phyloP scores from a whole-genome alignment of 2,113 vertebrate species.

The Picathartes gymnocephalus region DNA sequence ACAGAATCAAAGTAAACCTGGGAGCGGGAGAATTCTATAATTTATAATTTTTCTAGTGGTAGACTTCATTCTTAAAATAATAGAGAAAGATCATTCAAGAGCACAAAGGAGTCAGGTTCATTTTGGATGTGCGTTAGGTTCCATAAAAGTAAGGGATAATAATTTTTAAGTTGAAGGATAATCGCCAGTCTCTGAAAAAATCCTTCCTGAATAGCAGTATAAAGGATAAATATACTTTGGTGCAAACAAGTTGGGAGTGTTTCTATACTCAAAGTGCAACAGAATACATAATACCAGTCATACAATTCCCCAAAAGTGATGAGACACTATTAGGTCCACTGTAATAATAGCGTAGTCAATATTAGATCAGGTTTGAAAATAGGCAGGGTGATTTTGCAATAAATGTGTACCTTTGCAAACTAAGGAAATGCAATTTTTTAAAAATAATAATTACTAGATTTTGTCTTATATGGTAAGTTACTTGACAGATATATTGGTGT shows the following conservation, averaged over 20 bases:
- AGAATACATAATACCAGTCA: neutral
- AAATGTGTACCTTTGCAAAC: neutral
- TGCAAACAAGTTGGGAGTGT: neutral
- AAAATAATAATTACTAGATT: neutral
- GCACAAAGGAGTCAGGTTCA: constrained; percentile 15
- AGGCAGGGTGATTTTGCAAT: neutral
- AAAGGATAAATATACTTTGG: neutral
- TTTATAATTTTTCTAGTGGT: constrained; percentile 12
- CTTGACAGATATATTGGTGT: neutral
- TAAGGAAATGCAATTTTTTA: neutral
- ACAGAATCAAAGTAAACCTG: constrained; percentile 32
- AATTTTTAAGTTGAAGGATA: constrained; percentile 29
- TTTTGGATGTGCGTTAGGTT: neutral
- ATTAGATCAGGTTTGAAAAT: neutral
- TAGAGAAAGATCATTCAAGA: constrained; percentile 15
- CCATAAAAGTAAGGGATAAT: neutral
- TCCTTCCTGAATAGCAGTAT: neutral
- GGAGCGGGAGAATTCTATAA: neutral
- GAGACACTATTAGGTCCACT: neutral
- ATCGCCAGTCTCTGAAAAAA: neutral
- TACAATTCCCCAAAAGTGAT: neutral
- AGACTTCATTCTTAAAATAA: constrained; percentile 34
- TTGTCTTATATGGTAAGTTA: neutral
- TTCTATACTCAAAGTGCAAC: neutral
- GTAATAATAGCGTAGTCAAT: neutral